Percentiles rank a stretch among this genome's conserved stretches.
These are phyloP conservation scores for Mallotus villosus DNA, from an alignment of 2,797 vertebrate genomes.

Conservation along the genomic window DNA sequence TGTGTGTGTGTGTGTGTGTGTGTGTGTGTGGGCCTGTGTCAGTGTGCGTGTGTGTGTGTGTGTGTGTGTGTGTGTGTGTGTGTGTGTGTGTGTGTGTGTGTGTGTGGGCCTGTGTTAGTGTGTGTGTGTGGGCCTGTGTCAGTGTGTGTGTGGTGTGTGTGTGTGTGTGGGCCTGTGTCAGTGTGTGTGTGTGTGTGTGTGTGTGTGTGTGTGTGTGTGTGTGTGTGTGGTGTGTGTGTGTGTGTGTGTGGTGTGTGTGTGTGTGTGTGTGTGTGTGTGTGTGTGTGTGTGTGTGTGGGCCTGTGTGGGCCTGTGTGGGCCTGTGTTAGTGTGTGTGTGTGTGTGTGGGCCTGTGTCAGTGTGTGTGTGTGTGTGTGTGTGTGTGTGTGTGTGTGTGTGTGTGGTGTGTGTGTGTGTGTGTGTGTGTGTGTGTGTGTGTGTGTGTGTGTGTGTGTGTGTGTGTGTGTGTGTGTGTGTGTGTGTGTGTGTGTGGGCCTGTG, in stretches of 20 bases:
- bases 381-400: neutral
- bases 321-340: neutral
- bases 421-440: too few relatives aligned
- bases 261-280: slow-evolving; percentile 15
- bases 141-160: too few relatives aligned
- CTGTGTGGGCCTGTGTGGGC: neutral
- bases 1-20: slow-evolving; percentile 15
- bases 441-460: neutral
- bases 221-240: slow-evolving; percentile 10
- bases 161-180: too few relatives aligned
- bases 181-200: slow-evolving; percentile 15
- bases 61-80: slow-evolving; percentile 1
- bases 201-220: neutral
- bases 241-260: neutral
- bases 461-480: too few relatives aligned
- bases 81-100: slow-evolving; percentile 14
- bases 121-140: neutral
- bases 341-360: neutral
- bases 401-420: neutral
- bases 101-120: slow-evolving; percentile 3
- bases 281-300: neutral
- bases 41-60: slow-evolving; percentile 7
- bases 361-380: neutral
- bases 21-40: neutral
- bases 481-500: neutral